phyloP scores from a whole-genome alignment of 1,140 invertebrate genomes.

The Sinella curviseta region DNA sequence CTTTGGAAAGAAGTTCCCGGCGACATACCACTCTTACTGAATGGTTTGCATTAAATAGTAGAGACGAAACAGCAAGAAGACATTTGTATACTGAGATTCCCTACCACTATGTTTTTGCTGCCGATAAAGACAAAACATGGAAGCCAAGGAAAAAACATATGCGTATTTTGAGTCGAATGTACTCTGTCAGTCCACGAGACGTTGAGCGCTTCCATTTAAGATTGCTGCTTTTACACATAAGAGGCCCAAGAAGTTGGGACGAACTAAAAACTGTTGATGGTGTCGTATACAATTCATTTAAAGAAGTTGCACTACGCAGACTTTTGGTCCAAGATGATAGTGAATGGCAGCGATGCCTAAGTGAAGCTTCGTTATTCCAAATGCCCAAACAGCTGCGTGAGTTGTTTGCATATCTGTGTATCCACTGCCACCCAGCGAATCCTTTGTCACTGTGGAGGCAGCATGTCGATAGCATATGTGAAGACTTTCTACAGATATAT shows the following conservation, averaged over 20 bases:
- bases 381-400: conserved; percentile 44
- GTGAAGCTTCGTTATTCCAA: conserved; percentile 38
- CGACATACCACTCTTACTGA: conserved; percentile 42
- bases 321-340: conserved; percentile 53
- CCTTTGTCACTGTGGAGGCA: conserved; percentile 42
- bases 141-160: conserved; percentile 3
- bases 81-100: conserved; percentile 51
- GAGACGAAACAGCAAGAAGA: conserved; percentile 32
- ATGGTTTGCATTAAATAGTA: conserved; percentile 42
- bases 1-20: conserved; percentile 40
- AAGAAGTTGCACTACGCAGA: conserved; percentile 50
- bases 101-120: conserved; percentile 48
- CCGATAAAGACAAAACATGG: conserved; percentile 21
- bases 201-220: conserved; percentile 50
- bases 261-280: conserved; percentile 53
- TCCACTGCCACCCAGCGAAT: conserved; percentile 11
- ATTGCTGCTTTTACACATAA: conserved; percentile 55
- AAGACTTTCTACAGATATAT: too few species aligned
- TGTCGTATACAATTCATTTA: conserved; percentile 49
- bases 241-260: conserved; percentile 54
- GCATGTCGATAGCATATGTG: too few species aligned
- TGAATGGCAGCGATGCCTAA: conserved; percentile 50
- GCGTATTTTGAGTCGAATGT: conserved; percentile 41
- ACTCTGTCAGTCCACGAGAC: conserved; percentile 34
- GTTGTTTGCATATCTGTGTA: conserved; percentile 49